Base-by-base conservation (phyloP, 2,888 invertebrate species). In the Sceliomorpha sp. region DNA sequence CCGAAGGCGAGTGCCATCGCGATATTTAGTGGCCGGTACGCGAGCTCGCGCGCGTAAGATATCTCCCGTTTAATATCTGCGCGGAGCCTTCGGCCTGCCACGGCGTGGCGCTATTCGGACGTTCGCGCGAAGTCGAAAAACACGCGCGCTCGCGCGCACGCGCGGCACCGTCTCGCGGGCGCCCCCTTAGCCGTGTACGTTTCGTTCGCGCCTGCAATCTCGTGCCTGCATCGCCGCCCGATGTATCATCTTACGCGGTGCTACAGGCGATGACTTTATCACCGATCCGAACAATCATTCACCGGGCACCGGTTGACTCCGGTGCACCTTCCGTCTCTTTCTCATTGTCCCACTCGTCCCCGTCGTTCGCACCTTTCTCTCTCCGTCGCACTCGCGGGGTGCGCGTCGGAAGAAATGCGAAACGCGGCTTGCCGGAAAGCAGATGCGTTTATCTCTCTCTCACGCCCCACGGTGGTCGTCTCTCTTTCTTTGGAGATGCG, bases 241-340 rank as follows among this genome's bases (percentile, higher is more conserved):
- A 87, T 88, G 88, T 87, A 88, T 88, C 86, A 88, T 88, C 86
- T 87, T 88, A 88, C 87, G 79, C 77, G 82, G 81, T 79, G 81
- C 84, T 82, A 83, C 81, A 86, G 84, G 85, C 87, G 88, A 88
- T 85, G 88, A 88, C 87, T 88, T 88, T 88, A 88, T 87, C 87
- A 81, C 85, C 86, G 83, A 87, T 87, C 87, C 79, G 75, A 75
- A 79, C 77, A 80, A 84, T 83, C 81, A 81, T 83, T 83, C 83
- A 83, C 78, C 60, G 60, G 63, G 70, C 66, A 60, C n/a, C n/a
- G n/a, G n/a, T n/a, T n/a, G 60, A 72, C 73, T 45, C 67, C n/a
- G n/a, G n/a, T n/a, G 60, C 63, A 48, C 42, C 29, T 34, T 56
- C 58, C 48, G 36, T 42, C 68, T 53, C 48, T 45, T 67, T 55